These are phyloP conservation scores for Lumbricus terrestris DNA, from an alignment of 2,888 invertebrate species.

Conservation along the genomic window DNA sequence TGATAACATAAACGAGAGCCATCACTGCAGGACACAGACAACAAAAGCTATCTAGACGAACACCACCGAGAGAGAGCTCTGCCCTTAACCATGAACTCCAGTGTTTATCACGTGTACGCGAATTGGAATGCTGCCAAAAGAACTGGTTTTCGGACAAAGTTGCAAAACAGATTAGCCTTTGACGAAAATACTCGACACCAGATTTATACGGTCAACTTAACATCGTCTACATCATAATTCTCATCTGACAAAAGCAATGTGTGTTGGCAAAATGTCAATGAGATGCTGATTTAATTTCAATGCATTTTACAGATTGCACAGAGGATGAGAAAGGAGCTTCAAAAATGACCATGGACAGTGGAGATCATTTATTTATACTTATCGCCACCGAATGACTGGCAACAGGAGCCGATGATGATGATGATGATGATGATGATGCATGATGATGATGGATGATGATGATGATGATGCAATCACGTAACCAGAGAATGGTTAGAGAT, in stretches of 20 bases:
- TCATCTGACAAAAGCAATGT: not conserved
- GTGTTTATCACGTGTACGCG: not conserved
- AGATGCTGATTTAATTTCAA: not conserved
- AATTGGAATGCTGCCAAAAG: not conserved
- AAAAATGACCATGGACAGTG: too few relatives aligned
- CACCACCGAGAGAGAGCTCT: not conserved
- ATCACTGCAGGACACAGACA: not conserved
- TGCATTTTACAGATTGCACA: not conserved
- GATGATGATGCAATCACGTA: too few relatives aligned
- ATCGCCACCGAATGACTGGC: too few relatives aligned
- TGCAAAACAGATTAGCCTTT: not conserved
- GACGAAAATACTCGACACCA: not conserved
- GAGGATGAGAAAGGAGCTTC: too few relatives aligned
- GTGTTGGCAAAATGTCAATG: too few relatives aligned
- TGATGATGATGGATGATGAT: too few relatives aligned
- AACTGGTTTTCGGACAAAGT: not conserved
- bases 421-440: too few relatives aligned
- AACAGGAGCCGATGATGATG: too few relatives aligned
- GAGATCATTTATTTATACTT: too few relatives aligned
- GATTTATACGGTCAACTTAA: not conserved
- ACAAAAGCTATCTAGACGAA: not conserved
- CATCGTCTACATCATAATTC: not conserved
- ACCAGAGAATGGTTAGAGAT: not conserved
- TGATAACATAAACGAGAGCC: not conserved
- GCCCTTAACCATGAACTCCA: not conserved